Evolutionary conservation across 2,888 invertebrate genomes (phyloP).

Genomic region (Tiliacea citrago): DNA sequence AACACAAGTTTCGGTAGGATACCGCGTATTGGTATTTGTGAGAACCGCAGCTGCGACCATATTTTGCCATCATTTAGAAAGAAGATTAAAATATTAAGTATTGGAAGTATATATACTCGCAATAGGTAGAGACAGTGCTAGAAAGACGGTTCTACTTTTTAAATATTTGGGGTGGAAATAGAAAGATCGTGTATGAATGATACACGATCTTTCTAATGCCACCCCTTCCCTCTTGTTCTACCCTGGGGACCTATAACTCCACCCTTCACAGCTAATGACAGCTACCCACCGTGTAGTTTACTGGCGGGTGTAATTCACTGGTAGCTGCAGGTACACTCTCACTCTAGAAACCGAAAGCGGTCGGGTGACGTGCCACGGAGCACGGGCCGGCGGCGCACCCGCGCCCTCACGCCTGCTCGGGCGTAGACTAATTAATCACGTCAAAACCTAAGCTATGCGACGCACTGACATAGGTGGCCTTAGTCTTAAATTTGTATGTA

Average conservation of each 20-base stretch:
- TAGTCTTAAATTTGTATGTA: too few species aligned
- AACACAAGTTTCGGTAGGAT: background rate
- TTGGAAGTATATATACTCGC: too few species aligned
- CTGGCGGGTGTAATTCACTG: constrained; percentile 36
- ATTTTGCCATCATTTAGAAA: background rate
- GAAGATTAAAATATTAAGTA: background rate
- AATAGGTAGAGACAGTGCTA: too few species aligned
- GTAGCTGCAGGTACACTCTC: constrained; percentile 72
- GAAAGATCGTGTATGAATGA: too few species aligned
- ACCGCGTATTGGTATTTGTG: background rate
- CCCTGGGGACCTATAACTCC: too few species aligned
- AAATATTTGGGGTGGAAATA: too few species aligned
- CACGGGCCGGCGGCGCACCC: constrained; percentile 28
- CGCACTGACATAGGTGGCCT: background rate
- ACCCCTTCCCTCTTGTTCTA: too few species aligned
- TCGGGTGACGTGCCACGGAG: constrained; percentile 61
- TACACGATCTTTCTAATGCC: background rate
- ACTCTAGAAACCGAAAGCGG: constrained; percentile 76
- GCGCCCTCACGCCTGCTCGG: constrained; percentile 25
- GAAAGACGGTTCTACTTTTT: too few species aligned
- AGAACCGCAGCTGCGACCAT: background rate
- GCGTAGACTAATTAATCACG: background rate
- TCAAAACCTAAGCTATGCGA: background rate
- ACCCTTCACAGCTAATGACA: too few species aligned
- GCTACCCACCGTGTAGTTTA: background rate